These are phyloP conservation scores for Cynopterus sphinx DNA, from an alignment of 2,797 vertebrate species.

Conservation along the genomic window DNA sequence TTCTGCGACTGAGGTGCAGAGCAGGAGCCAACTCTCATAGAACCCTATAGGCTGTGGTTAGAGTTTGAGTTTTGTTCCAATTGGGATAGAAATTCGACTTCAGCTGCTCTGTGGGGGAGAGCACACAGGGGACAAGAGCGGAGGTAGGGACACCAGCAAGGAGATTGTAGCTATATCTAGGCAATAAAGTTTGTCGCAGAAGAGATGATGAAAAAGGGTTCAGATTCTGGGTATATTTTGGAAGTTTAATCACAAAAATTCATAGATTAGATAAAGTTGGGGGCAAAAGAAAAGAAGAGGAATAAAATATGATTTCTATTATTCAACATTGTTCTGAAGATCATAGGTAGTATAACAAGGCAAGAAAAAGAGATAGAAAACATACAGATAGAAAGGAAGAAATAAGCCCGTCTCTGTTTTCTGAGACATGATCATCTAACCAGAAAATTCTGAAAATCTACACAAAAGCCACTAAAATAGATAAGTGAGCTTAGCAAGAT, in stretches of 20 bases:
- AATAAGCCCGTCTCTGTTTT: neutral
- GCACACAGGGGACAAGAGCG: neutral
- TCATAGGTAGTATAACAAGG: conserved; percentile 21
- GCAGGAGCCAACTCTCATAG: neutral
- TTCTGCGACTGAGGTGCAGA: neutral
- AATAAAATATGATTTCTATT: neutral
- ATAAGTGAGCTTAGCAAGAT: neutral
- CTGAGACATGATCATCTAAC: neutral
- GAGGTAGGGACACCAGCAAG: neutral
- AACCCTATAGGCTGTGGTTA: neutral
- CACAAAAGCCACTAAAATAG: neutral
- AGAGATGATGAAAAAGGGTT: neutral
- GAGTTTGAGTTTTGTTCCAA: neutral
- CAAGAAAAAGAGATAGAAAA: conserved; percentile 38
- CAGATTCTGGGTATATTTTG: neutral
- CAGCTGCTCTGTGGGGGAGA: neutral
- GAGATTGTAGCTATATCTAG: neutral
- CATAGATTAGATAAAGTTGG: neutral
- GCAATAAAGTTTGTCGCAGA: neutral
- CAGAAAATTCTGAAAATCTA: conserved; percentile 12
- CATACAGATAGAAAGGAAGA: neutral
- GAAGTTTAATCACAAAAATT: neutral
- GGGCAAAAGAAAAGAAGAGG: neutral
- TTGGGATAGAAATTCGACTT: neutral
- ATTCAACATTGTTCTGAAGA: neutral